Conservation (phyloP, 2,888 invertebrate genomes). For the Aromia moschata region DNA sequence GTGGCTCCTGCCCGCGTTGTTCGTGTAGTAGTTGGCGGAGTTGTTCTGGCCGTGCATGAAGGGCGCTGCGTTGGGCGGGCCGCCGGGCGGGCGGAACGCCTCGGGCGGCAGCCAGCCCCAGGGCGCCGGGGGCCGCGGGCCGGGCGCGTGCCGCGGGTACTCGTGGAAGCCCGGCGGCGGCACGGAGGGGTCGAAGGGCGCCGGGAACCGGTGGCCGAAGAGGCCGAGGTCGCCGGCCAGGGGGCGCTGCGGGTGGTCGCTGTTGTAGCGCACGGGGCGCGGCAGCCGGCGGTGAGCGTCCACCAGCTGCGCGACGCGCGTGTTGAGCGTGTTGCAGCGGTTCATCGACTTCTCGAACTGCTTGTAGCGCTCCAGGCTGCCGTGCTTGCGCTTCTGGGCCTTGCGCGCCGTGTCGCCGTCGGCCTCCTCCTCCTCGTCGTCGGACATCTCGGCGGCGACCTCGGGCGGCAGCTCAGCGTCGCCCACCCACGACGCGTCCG, state of each 20-base stretch:
- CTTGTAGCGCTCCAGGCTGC: conserved; percentile 53
- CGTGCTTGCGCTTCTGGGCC: conserved; percentile 40
- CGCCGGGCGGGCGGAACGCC: neutral
- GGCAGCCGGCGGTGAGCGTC: conserved; percentile 13
- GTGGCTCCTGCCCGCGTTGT: conserved; percentile 11
- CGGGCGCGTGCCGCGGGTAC: neutral
- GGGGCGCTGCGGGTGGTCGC: conserved; percentile 11
- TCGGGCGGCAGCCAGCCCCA: conserved; percentile 3
- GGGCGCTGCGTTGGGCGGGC: neutral
- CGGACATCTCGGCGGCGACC: conserved; percentile 80
- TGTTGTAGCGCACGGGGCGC: conserved; percentile 4
- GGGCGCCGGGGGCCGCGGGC: neutral
- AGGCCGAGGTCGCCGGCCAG: conserved; percentile 1
- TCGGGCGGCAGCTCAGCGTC: conserved; percentile 81
- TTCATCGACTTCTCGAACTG: conserved; percentile 60
- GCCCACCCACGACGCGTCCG: conserved; percentile 89
- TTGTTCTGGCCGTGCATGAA: conserved; percentile 10
- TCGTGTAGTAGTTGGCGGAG: conserved; percentile 6
- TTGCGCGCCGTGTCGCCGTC: neutral
- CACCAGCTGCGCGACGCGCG: conserved; percentile 23
- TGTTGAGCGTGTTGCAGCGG: conserved; percentile 56
- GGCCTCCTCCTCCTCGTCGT: conserved; percentile 87
- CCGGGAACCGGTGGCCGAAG: neutral
- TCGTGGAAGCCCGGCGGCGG: conserved; percentile 11
- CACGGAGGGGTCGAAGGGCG: conserved; percentile 6